Evolutionary conservation across 2,113 vertebrate genomes (phyloP).

Genomic region (Condylura cristata): DNA sequence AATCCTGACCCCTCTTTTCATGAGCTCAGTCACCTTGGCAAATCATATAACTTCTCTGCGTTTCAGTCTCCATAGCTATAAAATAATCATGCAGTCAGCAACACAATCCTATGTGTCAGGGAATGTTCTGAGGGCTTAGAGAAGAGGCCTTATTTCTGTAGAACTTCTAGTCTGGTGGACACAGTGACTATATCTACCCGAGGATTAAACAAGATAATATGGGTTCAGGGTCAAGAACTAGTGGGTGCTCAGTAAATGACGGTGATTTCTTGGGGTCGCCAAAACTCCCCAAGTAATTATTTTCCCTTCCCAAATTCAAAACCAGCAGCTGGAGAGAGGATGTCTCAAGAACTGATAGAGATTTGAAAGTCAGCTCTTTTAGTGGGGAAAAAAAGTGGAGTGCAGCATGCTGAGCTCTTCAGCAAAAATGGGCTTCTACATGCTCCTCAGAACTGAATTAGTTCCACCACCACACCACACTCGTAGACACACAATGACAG

Average conservation of each 20-base stretch:
- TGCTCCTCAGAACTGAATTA: background rate
- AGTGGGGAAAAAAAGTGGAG: background rate
- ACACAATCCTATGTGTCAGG: background rate
- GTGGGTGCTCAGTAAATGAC: background rate
- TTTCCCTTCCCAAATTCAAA: background rate
- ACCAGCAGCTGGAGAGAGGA: background rate
- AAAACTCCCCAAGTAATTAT: background rate
- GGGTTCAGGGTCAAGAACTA: background rate
- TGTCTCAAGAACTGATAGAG: background rate
- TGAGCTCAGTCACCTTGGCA: background rate
- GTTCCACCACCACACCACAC: too few species aligned
- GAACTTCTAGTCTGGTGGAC: background rate
- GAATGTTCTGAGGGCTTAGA: background rate
- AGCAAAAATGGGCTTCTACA: background rate
- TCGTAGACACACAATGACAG: background rate
- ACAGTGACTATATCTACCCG: background rate
- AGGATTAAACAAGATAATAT: background rate
- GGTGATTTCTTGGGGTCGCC: background rate
- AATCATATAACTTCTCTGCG: background rate
- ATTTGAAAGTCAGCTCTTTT: slow-evolving; percentile 7
- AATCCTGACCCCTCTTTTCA: background rate
- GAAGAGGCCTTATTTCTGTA: background rate
- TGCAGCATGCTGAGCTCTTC: background rate
- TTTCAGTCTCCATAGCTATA: background rate
- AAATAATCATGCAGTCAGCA: background rate